Evolutionary conservation across 2,797 vertebrate genomes (phyloP), one percentile per base, ranked within the genome.

Genomic region (Anabacerthia variegaticeps): DNA sequence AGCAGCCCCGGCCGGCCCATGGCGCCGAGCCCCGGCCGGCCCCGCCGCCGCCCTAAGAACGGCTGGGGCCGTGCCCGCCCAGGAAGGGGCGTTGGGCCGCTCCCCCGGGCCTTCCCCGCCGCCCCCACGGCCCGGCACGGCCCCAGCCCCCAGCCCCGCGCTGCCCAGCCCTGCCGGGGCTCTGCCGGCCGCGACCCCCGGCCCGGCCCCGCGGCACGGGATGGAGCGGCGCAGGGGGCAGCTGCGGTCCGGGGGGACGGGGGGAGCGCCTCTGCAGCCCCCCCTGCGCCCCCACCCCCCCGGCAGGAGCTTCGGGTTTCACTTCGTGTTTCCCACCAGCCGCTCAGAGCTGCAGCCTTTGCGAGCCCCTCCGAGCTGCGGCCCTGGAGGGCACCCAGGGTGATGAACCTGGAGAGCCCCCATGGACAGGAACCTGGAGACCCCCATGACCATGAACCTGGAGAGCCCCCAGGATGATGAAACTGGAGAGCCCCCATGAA

Each of bases 11-110:
- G 54, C 37, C 66, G 43, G 36, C 46, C 24, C 91, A 93, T 93
- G 71, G n/a, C 82, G 75, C 54, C 27, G 24, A 26, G 6, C 30
- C 71, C 51, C 41, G 5, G 4, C 59, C 36, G 46, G n/a, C 9
- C 32, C 27, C 9, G 27, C 48, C 85, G 54, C 75, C 65, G 58
- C 39, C 44, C 81, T 85, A 74, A 76, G 67, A 89, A 18, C 13
- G 48, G 28, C 58, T 34, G 26, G 36, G 59, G 30, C 86, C 51
- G 86, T 54, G 65, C 81, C 81, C 91, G 91, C 91, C 91, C 91
- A 93, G 91, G 91, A 93, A 89, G 61, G 80, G 69, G 86, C 81
- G 91, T 71, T 59, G 41, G 63, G 75, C 48, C 58, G 58, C 52
- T 69, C 37, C 18, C 14, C 44, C 26, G 81, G 91, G 91, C 76